phyloP scores from a whole-genome alignment of 1,140 invertebrate genomes.

The Bombus confusus region DNA sequence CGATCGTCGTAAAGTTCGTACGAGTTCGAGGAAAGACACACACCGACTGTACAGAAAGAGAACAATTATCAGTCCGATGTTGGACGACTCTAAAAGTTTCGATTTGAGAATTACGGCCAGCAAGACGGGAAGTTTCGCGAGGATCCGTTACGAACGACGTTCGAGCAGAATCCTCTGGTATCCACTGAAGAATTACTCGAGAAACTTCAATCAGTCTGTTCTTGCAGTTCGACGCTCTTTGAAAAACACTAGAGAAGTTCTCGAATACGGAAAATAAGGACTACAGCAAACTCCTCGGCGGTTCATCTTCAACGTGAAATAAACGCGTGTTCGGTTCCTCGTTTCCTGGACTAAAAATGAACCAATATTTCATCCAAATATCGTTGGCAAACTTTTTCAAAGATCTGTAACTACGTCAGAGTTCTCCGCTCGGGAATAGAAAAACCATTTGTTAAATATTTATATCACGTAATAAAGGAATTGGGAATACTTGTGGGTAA shows the following conservation, averaged over 20 bases:
- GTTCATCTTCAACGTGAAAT: constrained; percentile 11
- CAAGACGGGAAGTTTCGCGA: constrained; percentile 14
- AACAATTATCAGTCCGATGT: constrained; percentile 30
- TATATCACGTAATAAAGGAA: not conserved
- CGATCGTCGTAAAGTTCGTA: not conserved
- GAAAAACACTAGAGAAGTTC: constrained; percentile 23
- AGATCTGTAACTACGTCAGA: not conserved
- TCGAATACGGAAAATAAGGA: constrained; percentile 13
- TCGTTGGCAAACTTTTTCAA: not conserved
- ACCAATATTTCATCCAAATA: not conserved
- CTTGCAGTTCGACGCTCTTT: constrained; percentile 25
- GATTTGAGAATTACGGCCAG: constrained; percentile 14
- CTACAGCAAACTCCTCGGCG: not conserved
- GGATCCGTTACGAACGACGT: constrained; percentile 36
- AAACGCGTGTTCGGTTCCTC: not conserved
- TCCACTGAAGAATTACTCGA: constrained; percentile 20
- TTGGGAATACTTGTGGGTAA: not conserved
- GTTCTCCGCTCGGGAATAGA: too few relatives aligned
- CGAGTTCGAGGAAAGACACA: constrained; percentile 1
- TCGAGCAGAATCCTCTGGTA: constrained; percentile 4
- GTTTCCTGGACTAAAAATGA: not conserved
- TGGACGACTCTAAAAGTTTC: constrained; percentile 19
- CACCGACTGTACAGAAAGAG: not conserved
- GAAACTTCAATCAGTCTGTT: constrained; percentile 35
- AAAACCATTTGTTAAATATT: not conserved